Conservation (phyloP, 2,797 vertebrate genomes). For the Enteromius viviparus region DNA sequence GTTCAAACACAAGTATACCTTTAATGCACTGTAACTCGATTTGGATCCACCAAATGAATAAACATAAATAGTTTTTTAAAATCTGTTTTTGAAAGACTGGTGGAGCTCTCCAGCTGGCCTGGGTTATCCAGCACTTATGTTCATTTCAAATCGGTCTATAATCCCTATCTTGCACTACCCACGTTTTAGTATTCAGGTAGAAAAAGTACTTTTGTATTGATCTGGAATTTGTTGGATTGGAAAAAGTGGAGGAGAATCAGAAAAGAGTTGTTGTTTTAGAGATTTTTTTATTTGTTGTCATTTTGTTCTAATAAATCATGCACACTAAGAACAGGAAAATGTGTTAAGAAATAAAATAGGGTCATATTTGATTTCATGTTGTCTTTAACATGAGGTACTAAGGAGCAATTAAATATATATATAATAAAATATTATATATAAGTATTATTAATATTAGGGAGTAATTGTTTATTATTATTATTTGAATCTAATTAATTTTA, state of each 20-base stretch:
- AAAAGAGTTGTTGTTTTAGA: not conserved
- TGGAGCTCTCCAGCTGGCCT: slow-evolving; percentile 44
- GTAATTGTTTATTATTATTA: not conserved
- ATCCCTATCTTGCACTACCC: not conserved
- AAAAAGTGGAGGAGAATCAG: not conserved
- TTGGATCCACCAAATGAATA: not conserved
- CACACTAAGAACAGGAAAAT: not conserved
- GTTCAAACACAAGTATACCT: not conserved
- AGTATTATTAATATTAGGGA: not conserved
- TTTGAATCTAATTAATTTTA: not conserved
- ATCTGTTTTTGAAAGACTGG: slow-evolving; percentile 29
- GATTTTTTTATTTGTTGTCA: not conserved
- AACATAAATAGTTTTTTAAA: not conserved
- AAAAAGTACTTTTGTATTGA: not conserved
- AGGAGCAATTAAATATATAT: not conserved
- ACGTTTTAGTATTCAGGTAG: not conserved
- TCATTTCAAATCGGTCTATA: slow-evolving; percentile 22
- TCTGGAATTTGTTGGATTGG: not conserved
- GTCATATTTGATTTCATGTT: slow-evolving; percentile 36
- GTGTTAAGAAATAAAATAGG: not conserved
- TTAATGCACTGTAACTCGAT: not conserved
- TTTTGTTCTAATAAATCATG: not conserved
- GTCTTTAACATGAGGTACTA: slow-evolving; percentile 1
- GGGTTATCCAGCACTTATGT: slow-evolving; percentile 22
- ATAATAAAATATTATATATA: not conserved